These are phyloP conservation scores for Anhinga rufa DNA, from an alignment of 2,113 vertebrate species.

Conservation along the genomic window DNA sequence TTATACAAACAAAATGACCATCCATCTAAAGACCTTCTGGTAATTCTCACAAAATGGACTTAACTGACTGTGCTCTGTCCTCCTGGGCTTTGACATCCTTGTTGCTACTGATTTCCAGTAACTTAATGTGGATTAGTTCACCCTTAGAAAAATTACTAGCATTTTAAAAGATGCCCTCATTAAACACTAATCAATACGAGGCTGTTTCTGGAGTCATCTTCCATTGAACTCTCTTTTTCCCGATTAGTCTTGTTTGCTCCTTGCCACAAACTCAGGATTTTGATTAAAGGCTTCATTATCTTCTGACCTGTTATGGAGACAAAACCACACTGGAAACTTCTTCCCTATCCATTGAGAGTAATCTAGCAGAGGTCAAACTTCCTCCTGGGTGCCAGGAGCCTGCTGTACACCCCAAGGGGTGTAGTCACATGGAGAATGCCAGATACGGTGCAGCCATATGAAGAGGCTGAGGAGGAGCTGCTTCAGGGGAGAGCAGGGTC, in stretches of 20 bases:
- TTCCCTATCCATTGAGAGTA: not conserved
- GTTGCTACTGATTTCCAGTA: not conserved
- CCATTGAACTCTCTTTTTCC: not conserved
- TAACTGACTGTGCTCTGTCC: not conserved
- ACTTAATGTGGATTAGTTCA: constrained; percentile 28
- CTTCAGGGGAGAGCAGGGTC: not conserved
- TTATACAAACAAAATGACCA: not conserved
- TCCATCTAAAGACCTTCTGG: not conserved
- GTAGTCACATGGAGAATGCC: not conserved
- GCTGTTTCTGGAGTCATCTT: constrained; percentile 26
- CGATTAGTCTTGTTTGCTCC: not conserved
- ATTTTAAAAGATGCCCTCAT: constrained; percentile 19
- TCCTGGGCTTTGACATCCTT: not conserved
- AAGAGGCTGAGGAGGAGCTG: not conserved
- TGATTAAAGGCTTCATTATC: not conserved
- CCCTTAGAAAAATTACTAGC: not conserved
- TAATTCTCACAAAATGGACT: not conserved
- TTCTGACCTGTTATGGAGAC: not conserved
- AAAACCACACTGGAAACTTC: not conserved
- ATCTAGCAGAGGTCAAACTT: not conserved
- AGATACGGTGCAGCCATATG: not conserved
- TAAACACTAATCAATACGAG: constrained; percentile 30
- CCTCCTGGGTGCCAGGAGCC: not conserved
- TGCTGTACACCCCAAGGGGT: not conserved
- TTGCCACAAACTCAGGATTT: constrained; percentile 4